Base-by-base conservation (phyloP, 2,113 vertebrate genomes). In the Hippoglossus stenolepis region DNA sequence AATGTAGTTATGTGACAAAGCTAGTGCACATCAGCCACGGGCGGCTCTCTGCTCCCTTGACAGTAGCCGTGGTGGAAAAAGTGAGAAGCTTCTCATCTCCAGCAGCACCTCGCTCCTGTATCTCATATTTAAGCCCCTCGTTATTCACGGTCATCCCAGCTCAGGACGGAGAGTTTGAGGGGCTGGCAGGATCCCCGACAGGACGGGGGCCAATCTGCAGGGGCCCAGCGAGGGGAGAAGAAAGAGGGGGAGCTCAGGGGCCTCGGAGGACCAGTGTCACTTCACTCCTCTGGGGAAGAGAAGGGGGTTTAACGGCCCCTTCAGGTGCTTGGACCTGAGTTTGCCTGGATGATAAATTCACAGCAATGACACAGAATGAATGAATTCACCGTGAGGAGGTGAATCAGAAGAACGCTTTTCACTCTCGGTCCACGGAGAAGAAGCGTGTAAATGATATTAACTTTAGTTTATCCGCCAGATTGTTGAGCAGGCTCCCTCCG, bases 1-100 rank as follows among this genome's bases (percentile, higher is more conserved):
- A 91, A 91, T 91, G 89, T 85, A 90, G 90, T 89, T 85, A 87
- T 86, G 91, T 92, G 91, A 91, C 90, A 91, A 85, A 85, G 90
- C 87, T 58, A 73, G 87, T 90, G 79, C 83, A 57, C 71, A 17
- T 92, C 91, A 91, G 84, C 87, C 88, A 90, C 79, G 26, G 87
- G 91, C 88, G 53, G 59, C 65, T 65, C 83, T 51, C 74, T 69
- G 75, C 80, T 76, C 2, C 65, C 79, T 75, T 84, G 84, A 78
- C 85, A 81, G 75, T 45, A 56, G 54, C 72, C 54, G 40, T 67
- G 70, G 75, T 73, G 66, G 49, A 13, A 67, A 53, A 73, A 80
- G 66, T 24, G 26, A 43, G 76, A 62, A 54, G 71, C 73, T 59
- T 24, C 65, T 68, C 80, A 70, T 85, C 45, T 66, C 57, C 63